phyloP scores from a whole-genome alignment of 2,888 invertebrate genomes.

The Rhaphigaster nebulosa region DNA sequence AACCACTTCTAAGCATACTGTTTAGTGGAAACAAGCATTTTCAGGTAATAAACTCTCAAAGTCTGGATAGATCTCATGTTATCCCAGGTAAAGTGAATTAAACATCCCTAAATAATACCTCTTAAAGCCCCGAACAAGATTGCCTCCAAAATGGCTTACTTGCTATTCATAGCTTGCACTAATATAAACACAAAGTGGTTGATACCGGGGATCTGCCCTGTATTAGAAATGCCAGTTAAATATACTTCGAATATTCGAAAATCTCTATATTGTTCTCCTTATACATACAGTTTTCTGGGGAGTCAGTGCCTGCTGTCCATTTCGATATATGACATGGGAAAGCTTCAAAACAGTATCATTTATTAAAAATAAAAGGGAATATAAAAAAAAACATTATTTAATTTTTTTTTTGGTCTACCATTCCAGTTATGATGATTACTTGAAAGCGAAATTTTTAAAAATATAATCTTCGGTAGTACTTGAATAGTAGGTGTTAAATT shows the following conservation, averaged over 20 bases:
- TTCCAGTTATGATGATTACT: too few species aligned
- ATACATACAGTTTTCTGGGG: background rate
- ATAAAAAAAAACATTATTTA: too few species aligned
- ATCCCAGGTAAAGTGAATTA: conserved; percentile 19
- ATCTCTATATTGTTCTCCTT: background rate
- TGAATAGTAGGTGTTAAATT: too few species aligned
- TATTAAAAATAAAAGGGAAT: too few species aligned
- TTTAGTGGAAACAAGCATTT: background rate
- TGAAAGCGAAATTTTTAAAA: too few species aligned
- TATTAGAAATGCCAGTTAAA: conserved; percentile 13
- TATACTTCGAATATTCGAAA: conserved; percentile 1
- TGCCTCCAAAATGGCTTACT: conserved; percentile 45
- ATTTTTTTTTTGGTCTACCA: too few species aligned
- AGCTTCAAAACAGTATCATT: too few species aligned
- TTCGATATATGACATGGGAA: background rate
- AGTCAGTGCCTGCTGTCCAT: background rate
- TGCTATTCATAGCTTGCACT: conserved; percentile 45
- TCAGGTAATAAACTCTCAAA: background rate
- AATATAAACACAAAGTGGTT: conserved; percentile 20
- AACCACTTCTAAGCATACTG: too few species aligned
- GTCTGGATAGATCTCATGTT: background rate
- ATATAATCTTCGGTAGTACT: too few species aligned
- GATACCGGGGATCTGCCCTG: background rate
- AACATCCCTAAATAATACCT: conserved; percentile 13
- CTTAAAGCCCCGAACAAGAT: conserved; percentile 39